phyloP scores from a whole-genome alignment of 2,113 vertebrate genomes.

The Archilochus colubris region DNA sequence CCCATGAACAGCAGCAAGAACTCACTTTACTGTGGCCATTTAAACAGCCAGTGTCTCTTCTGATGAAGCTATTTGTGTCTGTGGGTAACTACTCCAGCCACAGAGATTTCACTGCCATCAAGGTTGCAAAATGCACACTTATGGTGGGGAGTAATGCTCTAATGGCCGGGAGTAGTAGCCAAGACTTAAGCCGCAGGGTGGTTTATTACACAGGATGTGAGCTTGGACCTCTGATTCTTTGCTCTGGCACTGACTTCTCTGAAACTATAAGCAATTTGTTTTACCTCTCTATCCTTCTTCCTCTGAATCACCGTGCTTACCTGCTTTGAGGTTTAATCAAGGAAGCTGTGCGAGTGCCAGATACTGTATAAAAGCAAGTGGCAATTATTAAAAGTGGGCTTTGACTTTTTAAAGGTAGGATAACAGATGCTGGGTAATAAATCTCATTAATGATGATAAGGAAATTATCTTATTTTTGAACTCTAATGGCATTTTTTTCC shows the following conservation, averaged over 20 bases:
- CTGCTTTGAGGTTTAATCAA: slow-evolving; percentile 65
- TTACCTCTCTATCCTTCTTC: slow-evolving; percentile 20
- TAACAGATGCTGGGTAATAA: slow-evolving; percentile 52
- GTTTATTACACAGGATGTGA: neutral
- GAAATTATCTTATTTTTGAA: slow-evolving; percentile 50
- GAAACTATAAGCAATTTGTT: neutral
- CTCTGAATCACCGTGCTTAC: slow-evolving; percentile 44
- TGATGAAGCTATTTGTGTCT: neutral
- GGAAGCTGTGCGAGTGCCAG: slow-evolving; percentile 27
- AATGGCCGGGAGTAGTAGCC: neutral
- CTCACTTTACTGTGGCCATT: neutral
- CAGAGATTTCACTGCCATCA: neutral
- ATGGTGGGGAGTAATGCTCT: neutral
- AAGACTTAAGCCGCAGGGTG: neutral
- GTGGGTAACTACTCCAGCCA: neutral
- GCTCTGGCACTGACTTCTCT: slow-evolving; percentile 13
- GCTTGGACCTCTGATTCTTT: neutral
- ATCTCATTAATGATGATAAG: slow-evolving; percentile 12
- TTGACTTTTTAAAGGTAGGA: slow-evolving; percentile 56
- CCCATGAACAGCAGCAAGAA: neutral
- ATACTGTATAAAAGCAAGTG: slow-evolving; percentile 39
- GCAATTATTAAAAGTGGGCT: slow-evolving; percentile 61
- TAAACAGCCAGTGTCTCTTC: neutral
- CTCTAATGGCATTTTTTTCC: neutral
- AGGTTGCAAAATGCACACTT: neutral